Conservation (phyloP, 64 coral and sea anemone genomes). For the Acropora tenuis region DNA sequence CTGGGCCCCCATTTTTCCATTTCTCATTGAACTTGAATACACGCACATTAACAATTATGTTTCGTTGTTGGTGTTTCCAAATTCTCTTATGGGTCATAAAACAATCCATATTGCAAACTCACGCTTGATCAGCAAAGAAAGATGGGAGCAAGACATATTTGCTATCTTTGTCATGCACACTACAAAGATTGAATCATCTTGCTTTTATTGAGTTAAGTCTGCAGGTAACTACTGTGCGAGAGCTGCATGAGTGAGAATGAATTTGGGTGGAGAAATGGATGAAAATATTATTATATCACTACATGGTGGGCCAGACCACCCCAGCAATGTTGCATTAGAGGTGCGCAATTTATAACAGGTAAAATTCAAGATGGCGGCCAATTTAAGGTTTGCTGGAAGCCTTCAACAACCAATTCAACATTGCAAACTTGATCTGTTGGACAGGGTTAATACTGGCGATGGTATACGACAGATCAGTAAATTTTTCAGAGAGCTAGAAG, state of each 20-base stretch:
- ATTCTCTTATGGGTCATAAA: background rate
- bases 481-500: conserved; percentile 55
- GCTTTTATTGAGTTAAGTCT: conserved; percentile 35
- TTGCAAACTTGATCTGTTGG: conserved; percentile 33
- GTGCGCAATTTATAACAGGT: no score
- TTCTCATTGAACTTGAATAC: conserved; percentile 8
- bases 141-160: background rate
- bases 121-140: background rate
- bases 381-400: conserved; percentile 32
- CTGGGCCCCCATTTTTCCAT: background rate
- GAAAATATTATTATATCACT: conserved; percentile 5
- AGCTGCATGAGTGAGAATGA: background rate
- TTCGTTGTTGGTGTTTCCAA: conserved; percentile 1
- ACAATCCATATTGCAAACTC: background rate
- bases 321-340: no score
- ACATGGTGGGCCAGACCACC: background rate
- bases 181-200: background rate
- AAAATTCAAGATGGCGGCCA: background rate
- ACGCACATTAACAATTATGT: background rate
- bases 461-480: conserved; percentile 37
- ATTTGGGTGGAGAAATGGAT: background rate
- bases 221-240: conserved; percentile 6
- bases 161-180: conserved; percentile 19
- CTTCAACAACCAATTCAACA: conserved; percentile 11
- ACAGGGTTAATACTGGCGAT: conserved; percentile 20